Evolutionary conservation across 2,888 invertebrate genomes (phyloP), one percentile per base, ranked within the genome.

Genomic region (Imbricaverruca yamaguchii): DNA sequence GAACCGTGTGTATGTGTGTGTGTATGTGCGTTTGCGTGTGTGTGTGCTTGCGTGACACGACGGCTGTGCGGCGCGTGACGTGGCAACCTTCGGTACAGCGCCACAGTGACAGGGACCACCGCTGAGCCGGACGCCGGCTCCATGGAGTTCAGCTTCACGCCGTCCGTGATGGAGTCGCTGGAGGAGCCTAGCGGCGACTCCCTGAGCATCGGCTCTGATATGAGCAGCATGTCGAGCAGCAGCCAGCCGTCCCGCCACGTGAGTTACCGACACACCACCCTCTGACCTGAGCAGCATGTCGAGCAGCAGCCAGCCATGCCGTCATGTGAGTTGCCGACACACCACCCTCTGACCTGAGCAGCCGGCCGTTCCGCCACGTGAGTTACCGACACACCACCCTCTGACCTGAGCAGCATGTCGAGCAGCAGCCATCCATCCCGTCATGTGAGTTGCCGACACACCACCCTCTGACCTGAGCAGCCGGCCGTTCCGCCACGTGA

Each of bases 101-200:
- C 39, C 55, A 21, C 18, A 67, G 69, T 39, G 79, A 81, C 86
- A 86, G 13, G 82, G 87, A 87, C 74, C 84, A 83, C 56, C 86
- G 85, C 83, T 85, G 85, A 25, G 87, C 87, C n/a, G 86, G 87
- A 39, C 86, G 86, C 84, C 86, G 87, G 82, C 86, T 74, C 74
- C 2, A 86, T 18, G 86, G 88, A 85, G 84, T 90, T 90, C 84
- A 91, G 90, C 84, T 90, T 90, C 85, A 90, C 90, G 2, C 90
- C 90, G 83, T 90, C 90, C 74, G 87, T 90, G 84, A 88, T 89
- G 84, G 87, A 88, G 82, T 85, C 87, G 78, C 86, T 90, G 82
- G 90, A 90, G 55, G 80, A 81, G 7, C 13, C 12, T 55, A 21
- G 77, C 15, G 79, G 57, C 15, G 79, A 56, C 79, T 53, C 57